phyloP scores from a whole-genome alignment of 2,888 invertebrate genomes.

The Magallana nippona region DNA sequence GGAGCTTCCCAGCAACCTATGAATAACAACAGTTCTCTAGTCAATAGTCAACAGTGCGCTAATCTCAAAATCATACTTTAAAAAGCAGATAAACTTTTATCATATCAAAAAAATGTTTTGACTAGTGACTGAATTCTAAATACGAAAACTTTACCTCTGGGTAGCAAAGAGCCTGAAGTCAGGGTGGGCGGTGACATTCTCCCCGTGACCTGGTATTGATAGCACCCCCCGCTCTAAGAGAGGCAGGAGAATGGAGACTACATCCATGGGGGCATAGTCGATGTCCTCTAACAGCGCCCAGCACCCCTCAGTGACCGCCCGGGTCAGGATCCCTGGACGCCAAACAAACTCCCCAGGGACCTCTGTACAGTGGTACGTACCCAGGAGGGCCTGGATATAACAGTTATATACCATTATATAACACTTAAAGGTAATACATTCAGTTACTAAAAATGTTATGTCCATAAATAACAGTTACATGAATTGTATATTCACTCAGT shows the following conservation, averaged over 20 bases:
- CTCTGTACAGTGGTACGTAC: slow-evolving; percentile 96
- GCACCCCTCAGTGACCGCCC: slow-evolving; percentile 82
- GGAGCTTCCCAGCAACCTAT: slow-evolving; percentile 84
- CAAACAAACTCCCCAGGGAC: slow-evolving; percentile 98
- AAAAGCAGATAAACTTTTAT: no score
- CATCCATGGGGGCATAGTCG: slow-evolving; percentile 95
- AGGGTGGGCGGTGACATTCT: slow-evolving; percentile 88
- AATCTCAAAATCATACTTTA: background rate
- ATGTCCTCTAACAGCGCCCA: slow-evolving; percentile 98
- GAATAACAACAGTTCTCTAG: background rate
- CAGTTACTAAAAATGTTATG: no score
- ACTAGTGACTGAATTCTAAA: no score
- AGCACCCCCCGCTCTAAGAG: slow-evolving; percentile 90
- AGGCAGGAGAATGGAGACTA: slow-evolving; percentile 91
- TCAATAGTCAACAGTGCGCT: background rate
- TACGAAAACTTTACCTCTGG: slow-evolving; percentile 81
- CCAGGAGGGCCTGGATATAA: slow-evolving; percentile 86
- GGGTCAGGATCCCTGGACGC: slow-evolving; percentile 95
- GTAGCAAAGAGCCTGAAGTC: slow-evolving; percentile 97
- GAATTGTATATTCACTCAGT: no score
- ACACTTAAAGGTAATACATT: background rate
- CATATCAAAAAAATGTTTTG: no score
- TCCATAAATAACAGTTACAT: no score
- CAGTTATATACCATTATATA: background rate
- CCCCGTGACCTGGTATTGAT: slow-evolving; percentile 93